Evolutionary conservation across 2,113 vertebrate species (phyloP), one percentile per base, ranked within the genome.

Genomic region (Oryzias celebensis): DNA sequence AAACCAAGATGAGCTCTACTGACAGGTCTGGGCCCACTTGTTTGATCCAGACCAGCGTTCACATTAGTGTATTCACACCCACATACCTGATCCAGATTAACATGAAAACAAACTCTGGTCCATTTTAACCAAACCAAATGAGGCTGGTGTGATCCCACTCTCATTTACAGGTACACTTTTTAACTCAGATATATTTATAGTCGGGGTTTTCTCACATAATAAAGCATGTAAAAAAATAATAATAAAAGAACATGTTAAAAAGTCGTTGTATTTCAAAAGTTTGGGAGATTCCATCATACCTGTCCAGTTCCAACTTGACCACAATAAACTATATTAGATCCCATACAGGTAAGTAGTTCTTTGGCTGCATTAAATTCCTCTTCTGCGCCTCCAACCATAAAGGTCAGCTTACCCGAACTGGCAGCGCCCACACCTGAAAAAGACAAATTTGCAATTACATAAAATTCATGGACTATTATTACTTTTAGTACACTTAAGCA

Each of bases 341-440:
- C 97, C 97, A 99, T 99, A 82, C 96, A 98, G 50, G 88, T 94
- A 63, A 99, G 92, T 58, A 99, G 84, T 70, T 98, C 95, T 77
- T 96, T 91, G 78, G 93, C 94, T 76, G 97, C 96, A 72, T 93
- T 92, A 87, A 98, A 99, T 85, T 99, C 97, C 65, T 93, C 93
- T 87, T 99, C 94, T 1, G 92, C 91, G 86, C 97, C 97, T 77
- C 97, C 97, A 42, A 99, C 96, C 97, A 99, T 99, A 84, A 99
- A 99, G 1, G 97, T 99, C 78, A 99, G 94, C 83, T 99, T 99
- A 73, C 93, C 96, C 65, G 94, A 94, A 73, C 85, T 94, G 74
- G 97, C 97, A 52, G 97, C 95, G 79, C 97, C 96, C 72, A 98
- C 96, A 91, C 97, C 97, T 99, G 83, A 47, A 71, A 56, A 75